A percentile compares a stretch with the other conserved stretches of the same genome.
Conservation (phyloP, 2,888 invertebrate species). For the Eupelmus urozonus region DNA sequence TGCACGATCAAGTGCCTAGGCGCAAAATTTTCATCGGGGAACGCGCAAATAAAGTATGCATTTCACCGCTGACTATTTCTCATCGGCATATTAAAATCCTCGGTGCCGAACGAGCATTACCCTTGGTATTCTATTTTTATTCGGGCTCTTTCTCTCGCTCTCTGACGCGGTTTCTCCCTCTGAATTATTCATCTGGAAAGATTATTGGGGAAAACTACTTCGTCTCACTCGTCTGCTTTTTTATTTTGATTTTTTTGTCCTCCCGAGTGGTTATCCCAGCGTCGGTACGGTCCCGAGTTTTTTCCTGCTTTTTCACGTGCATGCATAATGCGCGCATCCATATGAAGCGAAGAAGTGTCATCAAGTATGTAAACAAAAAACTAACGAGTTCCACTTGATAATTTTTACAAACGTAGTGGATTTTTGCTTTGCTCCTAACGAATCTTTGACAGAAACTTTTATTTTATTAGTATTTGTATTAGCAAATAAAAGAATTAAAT, state of each 20-base stretch:
- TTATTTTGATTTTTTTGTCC: constrained; percentile 3
- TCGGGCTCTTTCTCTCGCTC: neutral
- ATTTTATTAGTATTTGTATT: too few relatives aligned
- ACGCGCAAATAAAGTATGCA: constrained; percentile 31
- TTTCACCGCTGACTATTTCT: constrained; percentile 65
- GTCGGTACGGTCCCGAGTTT: neutral
- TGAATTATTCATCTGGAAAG: constrained; percentile 41
- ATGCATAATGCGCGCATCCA: constrained; percentile 17
- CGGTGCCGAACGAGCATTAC: neutral
- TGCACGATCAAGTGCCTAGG: too few relatives aligned
- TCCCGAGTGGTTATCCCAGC: neutral
- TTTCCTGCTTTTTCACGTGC: neutral
- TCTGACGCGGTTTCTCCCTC: neutral
- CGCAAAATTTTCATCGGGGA: too few relatives aligned
- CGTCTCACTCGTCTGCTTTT: neutral
- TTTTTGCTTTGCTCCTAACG: too few relatives aligned
- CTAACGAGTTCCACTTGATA: neutral
- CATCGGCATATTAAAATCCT: constrained; percentile 57
- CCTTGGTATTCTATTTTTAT: neutral
- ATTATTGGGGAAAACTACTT: constrained; percentile 35
- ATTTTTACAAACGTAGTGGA: too few relatives aligned
- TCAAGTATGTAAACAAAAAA: constrained; percentile 14
- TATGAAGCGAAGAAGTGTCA: neutral
- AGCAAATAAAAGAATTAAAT: too few relatives aligned
- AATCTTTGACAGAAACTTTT: too few relatives aligned